Percentiles rank a stretch among this genome's conserved stretches.
These are phyloP conservation scores for Uloborus plumipes DNA, from an alignment of 2,888 invertebrate genomes.

Conservation along the genomic window DNA sequence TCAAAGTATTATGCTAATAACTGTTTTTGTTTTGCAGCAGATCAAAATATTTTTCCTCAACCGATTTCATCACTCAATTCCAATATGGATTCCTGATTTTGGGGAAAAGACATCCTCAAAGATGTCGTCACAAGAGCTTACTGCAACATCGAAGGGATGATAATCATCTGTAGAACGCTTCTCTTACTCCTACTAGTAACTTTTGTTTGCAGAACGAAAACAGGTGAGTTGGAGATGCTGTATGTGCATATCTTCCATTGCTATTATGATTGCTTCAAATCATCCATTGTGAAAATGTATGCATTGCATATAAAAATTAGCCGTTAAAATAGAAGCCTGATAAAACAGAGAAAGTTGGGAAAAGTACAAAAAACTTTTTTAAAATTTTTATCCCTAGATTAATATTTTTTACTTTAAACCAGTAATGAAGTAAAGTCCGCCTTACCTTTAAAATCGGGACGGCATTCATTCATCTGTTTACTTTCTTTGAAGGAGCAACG, in stretches of 20 bases:
- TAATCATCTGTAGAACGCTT: constrained; percentile 21
- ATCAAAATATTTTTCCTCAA: not conserved
- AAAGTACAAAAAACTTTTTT: too few relatives aligned
- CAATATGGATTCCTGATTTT: not conserved
- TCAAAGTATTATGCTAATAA: too few relatives aligned
- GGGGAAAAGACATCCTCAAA: constrained; percentile 31
- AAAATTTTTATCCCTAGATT: too few relatives aligned
- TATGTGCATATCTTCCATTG: not conserved
- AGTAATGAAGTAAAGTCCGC: too few relatives aligned
- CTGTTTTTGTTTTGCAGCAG: too few relatives aligned
- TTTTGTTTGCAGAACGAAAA: constrained; percentile 16
- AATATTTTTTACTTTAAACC: too few relatives aligned
- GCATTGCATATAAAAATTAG: not conserved
- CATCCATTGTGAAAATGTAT: not conserved
- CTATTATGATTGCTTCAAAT: not conserved
- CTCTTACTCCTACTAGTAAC: constrained; percentile 24
- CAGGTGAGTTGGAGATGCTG: constrained; percentile 17
- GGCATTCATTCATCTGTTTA: too few relatives aligned
- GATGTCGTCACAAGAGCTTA: constrained; percentile 35
- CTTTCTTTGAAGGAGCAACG: too few relatives aligned
- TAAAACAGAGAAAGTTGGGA: too few relatives aligned
- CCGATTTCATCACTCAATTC: not conserved
- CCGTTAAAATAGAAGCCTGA: not conserved
- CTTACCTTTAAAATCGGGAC: too few relatives aligned
- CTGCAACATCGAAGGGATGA: constrained; percentile 38